Base-by-base conservation (phyloP, 2,113 vertebrate species). In the Carollia perspicillata region DNA sequence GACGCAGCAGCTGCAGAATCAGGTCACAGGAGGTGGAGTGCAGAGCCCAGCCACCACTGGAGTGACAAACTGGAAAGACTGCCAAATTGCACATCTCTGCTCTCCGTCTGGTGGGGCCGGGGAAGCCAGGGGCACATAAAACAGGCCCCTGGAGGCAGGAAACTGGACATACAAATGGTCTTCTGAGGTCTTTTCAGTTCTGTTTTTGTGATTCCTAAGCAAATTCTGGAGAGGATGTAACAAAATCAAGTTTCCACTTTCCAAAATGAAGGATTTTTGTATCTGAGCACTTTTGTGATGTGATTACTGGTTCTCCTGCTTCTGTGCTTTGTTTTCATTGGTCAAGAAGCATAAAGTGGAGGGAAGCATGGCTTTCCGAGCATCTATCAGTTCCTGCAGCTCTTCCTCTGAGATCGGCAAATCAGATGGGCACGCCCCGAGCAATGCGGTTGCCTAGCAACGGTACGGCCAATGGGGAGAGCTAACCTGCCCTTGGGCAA, bases 371-470 rank as follows among this genome's bases (percentile, higher is more conserved):
- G 49, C 69, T 87, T 40, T 88, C 23, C n/a, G n/a, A n/a, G n/a
- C n/a, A n/a, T 88, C 23, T 8, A 94, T 97, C 96, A 95, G 94
- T 89, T 91, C 81, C 96, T 91, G 93, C 96, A 97, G 97, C 37
- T 79, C 81, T 97, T 97, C 96, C 97, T 95, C 63, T 66, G 77
- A 74, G 88, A 65, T 8, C 65, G 51, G 42, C 85, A 0, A 86
- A 97, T 97, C 93, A 68, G 93, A 95, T 90, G 84, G 94, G 94
- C 94, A 94, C 72, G 35, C 40, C 16, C 40, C 58, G 68, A 84
- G 66, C 75, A 63, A 74, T 37, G 72, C 16, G 2, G 8, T 33
- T n/a, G 49, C 63, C 53, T 65, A 84, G 49, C 77, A 74, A 71
- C 35, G 58, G 84, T 22, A 66, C 37, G 72, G 93, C 77, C 53